phyloP scores from a whole-genome alignment of 2,888 invertebrate species.

The Diogma glabrata region DNA sequence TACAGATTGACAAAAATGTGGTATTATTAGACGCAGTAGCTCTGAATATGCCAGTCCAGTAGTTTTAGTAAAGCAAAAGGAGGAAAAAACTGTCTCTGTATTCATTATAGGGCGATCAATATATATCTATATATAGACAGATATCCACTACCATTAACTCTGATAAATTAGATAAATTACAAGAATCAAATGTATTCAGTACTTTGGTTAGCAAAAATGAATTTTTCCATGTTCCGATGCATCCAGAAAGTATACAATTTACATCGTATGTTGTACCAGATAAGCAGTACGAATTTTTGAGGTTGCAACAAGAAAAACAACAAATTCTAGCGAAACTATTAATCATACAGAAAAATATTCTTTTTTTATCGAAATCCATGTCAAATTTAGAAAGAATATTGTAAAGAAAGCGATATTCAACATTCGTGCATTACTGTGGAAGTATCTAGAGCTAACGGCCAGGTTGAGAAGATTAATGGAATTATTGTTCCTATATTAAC shows the following conservation, averaged over 20 bases:
- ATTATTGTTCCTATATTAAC: constrained; percentile 14
- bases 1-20: background rate
- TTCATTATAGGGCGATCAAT: no score
- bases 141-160: background rate
- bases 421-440: constrained; percentile 17
- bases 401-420: background rate
- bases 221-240: background rate
- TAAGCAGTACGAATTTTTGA: background rate
- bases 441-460: constrained; percentile 17
- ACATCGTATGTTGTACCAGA: background rate
- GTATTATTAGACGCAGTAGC: background rate
- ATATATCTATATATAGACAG: no score
- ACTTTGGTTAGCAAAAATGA: background rate
- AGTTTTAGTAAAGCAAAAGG: no score
- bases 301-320: constrained; percentile 16
- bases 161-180: background rate
- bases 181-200: background rate
- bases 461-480: constrained; percentile 16
- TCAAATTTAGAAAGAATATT: constrained; percentile 11
- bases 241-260: background rate
- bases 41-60: no score
- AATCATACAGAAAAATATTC: constrained; percentile 11
- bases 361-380: constrained; percentile 13
- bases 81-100: no score
- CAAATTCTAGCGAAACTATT: constrained; percentile 16